Conservation (phyloP, 64 coral and sea anemone species). For the Actinia equina region DNA sequence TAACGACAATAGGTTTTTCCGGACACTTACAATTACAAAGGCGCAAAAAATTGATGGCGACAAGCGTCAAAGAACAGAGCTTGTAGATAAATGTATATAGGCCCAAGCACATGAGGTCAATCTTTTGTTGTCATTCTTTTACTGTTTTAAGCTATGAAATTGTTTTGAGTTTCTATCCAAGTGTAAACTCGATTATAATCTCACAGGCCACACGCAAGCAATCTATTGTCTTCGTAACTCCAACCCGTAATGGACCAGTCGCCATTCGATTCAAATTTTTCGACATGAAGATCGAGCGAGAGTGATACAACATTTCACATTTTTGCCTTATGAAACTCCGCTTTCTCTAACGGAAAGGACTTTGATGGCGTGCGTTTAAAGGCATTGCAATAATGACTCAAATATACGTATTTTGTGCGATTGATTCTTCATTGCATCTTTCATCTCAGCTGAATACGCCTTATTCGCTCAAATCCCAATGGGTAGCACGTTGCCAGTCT, state of each 20-base stretch:
- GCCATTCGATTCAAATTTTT: neutral
- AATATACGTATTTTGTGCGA: neutral
- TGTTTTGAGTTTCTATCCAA: neutral
- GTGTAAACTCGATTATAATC: neutral
- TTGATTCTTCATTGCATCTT: neutral
- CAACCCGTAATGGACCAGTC: conserved; percentile 3
- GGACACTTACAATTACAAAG: conserved; percentile 11
- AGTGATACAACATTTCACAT: neutral
- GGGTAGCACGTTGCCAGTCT: neutral
- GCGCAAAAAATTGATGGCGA: conserved; percentile 21
- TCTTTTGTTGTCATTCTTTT: conserved; percentile 55
- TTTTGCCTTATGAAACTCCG: neutral
- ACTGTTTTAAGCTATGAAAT: conserved; percentile 24
- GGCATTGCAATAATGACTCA: neutral
- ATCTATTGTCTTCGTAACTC: neutral
- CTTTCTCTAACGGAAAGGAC: neutral
- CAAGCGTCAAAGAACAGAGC: conserved; percentile 19
- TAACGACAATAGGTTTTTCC: conserved; percentile 13
- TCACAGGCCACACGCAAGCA: conserved; percentile 2
- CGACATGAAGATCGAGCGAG: neutral
- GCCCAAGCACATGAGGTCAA: conserved; percentile 22
- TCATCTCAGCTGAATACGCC: neutral
- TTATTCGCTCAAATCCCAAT: neutral
- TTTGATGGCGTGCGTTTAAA: neutral
- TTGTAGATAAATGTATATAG: conserved; percentile 7